Base-by-base conservation (phyloP, 2,797 vertebrate genomes). In the Phaenicophaeus curvirostris region DNA sequence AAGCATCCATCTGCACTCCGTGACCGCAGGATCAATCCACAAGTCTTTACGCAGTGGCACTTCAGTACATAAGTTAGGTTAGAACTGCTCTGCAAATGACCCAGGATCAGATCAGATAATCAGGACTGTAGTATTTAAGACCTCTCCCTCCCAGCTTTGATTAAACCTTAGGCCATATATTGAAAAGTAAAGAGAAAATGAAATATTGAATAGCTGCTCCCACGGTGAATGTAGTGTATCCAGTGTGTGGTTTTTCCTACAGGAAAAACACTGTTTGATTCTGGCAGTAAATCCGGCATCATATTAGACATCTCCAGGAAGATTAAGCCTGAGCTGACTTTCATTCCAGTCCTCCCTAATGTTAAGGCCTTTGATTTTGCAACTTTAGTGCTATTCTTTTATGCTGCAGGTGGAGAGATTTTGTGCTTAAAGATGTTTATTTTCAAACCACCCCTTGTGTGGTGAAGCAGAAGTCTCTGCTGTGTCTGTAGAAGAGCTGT, bases 21-120 rank as follows among this genome's bases (percentile, higher is more conserved):
- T 13, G 51, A 54, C 42, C 0, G 1, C 1, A 2, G 42, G 46
- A 82, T 69, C 55, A 30, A 31, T 19, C 67, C 69, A 18, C 0
- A 2, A 80, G 48, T 65, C 77, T 5, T 46, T 16, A 3, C 48
- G 62, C 62, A 50, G 20, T 1, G 1, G 33, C n/a, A 28, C 16
- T 72, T 62, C 33, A 44, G 54, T 25, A 67, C 24, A 10, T 15
- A 11, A 21, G 14, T 57, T 79, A 33, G 33, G 73, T 71, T 50
- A 67, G 53, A 41, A 55, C 28, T 50, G 54, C 24, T 82, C 80
- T 88, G 71, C 31, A 62, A 69, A 67, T 11, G 37, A 72, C n/a
- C 54, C 61, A 24, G 86, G 42, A 31, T 51, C 51, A 57, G n/a
- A 41, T 41, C 58, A 61, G 62, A 17, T 81, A 68, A 74, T 72